A percentile compares a stretch with the other conserved stretches of the same genome.
Evolutionary conservation across 2,888 invertebrate genomes (phyloP).

Genomic region (Mesorhabditis spiculigera): DNA sequence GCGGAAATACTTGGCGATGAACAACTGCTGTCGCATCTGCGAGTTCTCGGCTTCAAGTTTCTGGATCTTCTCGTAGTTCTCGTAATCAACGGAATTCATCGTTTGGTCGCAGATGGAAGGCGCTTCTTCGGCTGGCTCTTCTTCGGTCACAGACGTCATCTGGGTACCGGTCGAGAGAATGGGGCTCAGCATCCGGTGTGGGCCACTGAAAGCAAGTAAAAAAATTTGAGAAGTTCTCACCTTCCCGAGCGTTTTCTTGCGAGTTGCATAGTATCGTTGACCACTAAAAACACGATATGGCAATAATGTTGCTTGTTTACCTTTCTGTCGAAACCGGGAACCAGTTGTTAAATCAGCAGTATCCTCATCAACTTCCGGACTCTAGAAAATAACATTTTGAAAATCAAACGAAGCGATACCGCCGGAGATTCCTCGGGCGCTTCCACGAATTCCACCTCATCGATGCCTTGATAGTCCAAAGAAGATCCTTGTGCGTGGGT

Average conservation of each 20-base stretch:
- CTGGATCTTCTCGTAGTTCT: conserved; percentile 6
- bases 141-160: background rate
- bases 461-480: background rate
- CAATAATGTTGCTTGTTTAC: background rate
- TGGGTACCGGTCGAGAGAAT: conserved; percentile 4
- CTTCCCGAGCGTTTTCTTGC: conserved; percentile 3
- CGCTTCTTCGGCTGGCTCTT: background rate
- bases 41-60: background rate
- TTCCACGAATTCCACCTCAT: background rate
- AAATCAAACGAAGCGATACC: background rate
- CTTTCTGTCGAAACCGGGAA: background rate
- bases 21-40: background rate
- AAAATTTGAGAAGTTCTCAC: background rate
- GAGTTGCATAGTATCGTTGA: conserved; percentile 4
- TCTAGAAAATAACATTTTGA: background rate
- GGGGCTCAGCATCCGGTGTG: background rate
- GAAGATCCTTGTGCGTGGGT: background rate
- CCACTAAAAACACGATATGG: background rate
- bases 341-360: conserved; percentile 3
- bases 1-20: background rate
- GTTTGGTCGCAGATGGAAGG: conserved; percentile 3
- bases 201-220: conserved; percentile 1
- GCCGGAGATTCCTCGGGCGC: background rate
- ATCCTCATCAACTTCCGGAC: background rate
- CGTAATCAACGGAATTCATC: background rate